A percentile compares a stretch with the other conserved stretches of the same genome.
Evolutionary conservation across 2,113 vertebrate species (phyloP).

Genomic region (Carassius carassius): DNA sequence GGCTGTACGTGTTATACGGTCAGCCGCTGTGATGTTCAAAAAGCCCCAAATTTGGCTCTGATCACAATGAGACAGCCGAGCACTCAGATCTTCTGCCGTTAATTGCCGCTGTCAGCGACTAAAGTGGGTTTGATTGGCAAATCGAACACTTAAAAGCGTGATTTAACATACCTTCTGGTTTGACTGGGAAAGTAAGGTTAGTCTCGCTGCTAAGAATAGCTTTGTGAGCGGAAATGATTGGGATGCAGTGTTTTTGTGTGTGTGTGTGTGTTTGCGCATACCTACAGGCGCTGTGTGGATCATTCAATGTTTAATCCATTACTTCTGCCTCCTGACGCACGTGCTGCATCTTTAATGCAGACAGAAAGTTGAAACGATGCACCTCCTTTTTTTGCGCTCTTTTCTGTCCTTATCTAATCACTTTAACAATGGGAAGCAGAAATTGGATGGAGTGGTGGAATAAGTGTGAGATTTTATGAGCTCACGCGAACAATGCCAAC

Average conservation of each 20-base stretch:
- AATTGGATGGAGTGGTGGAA: constrained; percentile 63
- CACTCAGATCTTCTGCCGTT: background rate
- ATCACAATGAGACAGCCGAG: background rate
- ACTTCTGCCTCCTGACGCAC: constrained; percentile 61
- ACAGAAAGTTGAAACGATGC: constrained; percentile 38
- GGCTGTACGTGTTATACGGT: background rate
- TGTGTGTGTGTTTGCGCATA: constrained; percentile 25
- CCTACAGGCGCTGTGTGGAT: constrained; percentile 55
- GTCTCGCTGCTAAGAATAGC: constrained; percentile 69
- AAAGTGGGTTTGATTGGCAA: constrained; percentile 14
- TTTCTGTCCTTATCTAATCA: constrained; percentile 65
- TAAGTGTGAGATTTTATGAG: constrained; percentile 26
- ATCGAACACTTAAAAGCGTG: constrained; percentile 34
- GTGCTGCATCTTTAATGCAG: constrained; percentile 40
- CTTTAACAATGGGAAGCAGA: constrained; percentile 70
- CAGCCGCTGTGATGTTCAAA: background rate
- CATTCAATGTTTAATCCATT: constrained; percentile 70
- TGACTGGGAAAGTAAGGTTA: constrained; percentile 42
- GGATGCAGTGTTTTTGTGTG: constrained; percentile 46
- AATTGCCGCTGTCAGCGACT: background rate
- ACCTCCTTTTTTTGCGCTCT: constrained; percentile 54
- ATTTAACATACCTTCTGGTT: constrained; percentile 25
- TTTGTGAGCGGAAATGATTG: constrained; percentile 56
- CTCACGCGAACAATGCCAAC: background rate
- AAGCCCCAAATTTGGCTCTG: background rate